Conservation (phyloP, 2,888 invertebrate species). For the Tachina grossa region DNA sequence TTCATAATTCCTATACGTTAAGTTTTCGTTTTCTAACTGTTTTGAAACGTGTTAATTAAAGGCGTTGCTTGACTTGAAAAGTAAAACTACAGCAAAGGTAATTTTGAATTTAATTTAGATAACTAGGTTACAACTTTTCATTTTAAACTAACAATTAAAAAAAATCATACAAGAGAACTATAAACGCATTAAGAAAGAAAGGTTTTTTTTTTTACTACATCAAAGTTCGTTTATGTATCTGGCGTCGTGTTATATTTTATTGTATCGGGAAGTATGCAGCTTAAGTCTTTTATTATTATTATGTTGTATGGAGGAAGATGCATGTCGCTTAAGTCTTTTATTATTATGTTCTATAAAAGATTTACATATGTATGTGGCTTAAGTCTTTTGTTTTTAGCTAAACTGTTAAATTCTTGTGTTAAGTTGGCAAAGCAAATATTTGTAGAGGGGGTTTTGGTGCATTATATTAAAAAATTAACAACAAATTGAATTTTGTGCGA, state of each 20-base stretch:
- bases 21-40: neutral
- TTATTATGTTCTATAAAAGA: neutral
- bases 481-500: neutral
- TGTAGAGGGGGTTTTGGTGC: neutral
- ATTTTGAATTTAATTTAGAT: constrained; percentile 5
- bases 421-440: neutral
- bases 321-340: constrained; percentile 8
- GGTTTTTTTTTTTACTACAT: neutral
- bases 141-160: constrained; percentile 35
- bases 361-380: constrained; percentile 35
- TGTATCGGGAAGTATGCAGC: neutral
- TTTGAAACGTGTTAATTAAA: constrained; percentile 60
- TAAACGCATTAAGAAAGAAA: neutral
- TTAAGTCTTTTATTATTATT: neutral
- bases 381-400: constrained; percentile 46
- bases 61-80: constrained; percentile 50
- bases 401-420: neutral
- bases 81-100: constrained; percentile 11
- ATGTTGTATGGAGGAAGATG: neutral
- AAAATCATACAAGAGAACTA: neutral
- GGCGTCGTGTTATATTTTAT: too few relatives aligned
- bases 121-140: constrained; percentile 32
- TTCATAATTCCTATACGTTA: neutral
- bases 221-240: neutral
- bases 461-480: neutral